phyloP scores from a whole-genome alignment of 1,140 invertebrate species.

The Macrocentrus cingulum region DNA sequence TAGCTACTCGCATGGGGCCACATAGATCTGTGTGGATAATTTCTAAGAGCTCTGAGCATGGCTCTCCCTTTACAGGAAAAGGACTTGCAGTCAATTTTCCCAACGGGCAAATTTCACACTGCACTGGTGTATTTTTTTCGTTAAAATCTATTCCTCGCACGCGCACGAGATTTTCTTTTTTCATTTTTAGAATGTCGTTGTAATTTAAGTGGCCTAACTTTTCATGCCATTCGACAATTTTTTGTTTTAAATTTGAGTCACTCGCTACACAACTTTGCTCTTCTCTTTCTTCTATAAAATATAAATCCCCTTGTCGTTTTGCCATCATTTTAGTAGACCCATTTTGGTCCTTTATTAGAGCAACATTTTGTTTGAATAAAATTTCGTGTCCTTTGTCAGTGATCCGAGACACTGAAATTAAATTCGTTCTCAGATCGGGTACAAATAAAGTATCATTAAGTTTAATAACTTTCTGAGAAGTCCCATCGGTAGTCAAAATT shows the following conservation, averaged over 20 bases:
- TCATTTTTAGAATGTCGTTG: slow-evolving; percentile 12
- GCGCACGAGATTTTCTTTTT: slow-evolving; percentile 9
- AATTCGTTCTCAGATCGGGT: slow-evolving; percentile 22
- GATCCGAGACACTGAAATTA: slow-evolving; percentile 21
- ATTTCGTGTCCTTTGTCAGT: slow-evolving; percentile 10
- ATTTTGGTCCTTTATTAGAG: not conserved
- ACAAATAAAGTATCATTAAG: slow-evolving; percentile 22
- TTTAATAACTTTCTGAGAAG: not conserved
- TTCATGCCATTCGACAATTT: slow-evolving; percentile 1
- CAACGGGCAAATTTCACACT: slow-evolving; percentile 29
- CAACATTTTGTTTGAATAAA: slow-evolving; percentile 13
- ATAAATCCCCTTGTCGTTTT: slow-evolving; percentile 1
- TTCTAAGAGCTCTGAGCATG: slow-evolving; percentile 35
- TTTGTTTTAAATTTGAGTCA: not conserved
- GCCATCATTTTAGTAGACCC: slow-evolving; percentile 5
- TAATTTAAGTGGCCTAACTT: slow-evolving; percentile 25
- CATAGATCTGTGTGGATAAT: slow-evolving; percentile 47
- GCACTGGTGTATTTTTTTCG: slow-evolving; percentile 38
- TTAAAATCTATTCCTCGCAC: slow-evolving; percentile 27
- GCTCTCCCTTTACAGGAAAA: slow-evolving; percentile 32
- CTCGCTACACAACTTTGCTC: not conserved
- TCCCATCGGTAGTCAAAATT: not conserved
- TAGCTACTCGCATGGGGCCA: slow-evolving; percentile 39
- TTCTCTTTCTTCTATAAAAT: slow-evolving; percentile 1
- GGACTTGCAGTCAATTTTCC: slow-evolving; percentile 30